Evolutionary conservation across 1,140 invertebrate species (phyloP).

Genomic region (Laodelphax striatellus): DNA sequence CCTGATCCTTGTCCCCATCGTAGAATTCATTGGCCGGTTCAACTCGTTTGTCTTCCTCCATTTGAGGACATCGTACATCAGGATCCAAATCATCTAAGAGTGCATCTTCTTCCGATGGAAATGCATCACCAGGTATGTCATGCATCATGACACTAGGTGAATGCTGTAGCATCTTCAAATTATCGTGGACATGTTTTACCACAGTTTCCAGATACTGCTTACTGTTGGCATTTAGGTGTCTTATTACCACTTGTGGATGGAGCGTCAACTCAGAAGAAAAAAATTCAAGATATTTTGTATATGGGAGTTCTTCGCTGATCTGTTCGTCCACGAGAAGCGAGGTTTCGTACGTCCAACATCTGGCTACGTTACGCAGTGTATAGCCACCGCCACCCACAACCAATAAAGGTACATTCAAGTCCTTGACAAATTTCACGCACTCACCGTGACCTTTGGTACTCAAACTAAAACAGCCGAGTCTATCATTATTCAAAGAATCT

Average conservation of each 20-base stretch:
- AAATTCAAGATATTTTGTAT: constrained; percentile 89
- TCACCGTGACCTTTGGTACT: constrained; percentile 88
- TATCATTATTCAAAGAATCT: constrained; percentile 91
- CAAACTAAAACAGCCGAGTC: constrained; percentile 77
- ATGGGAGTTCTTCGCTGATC: constrained; percentile 85
- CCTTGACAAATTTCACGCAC: constrained; percentile 93
- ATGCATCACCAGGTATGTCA: constrained; percentile 60
- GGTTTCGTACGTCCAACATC: constrained; percentile 99
- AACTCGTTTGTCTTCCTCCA: constrained; percentile 72
- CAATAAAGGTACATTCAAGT: constrained; percentile 83
- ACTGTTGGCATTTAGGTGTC: constrained; percentile 84
- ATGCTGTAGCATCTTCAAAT: constrained; percentile 76
- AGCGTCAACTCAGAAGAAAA: constrained; percentile 92
- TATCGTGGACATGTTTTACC: constrained; percentile 72
- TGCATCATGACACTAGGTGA: constrained; percentile 90
- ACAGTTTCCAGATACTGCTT: constrained; percentile 85
- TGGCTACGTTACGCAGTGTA: constrained; percentile 91
- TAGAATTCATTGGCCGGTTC: constrained; percentile 89
- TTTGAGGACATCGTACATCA: constrained; percentile 64
- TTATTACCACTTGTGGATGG: constrained; percentile 75
- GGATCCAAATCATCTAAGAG: constrained; percentile 67
- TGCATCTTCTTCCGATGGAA: constrained; percentile 46
- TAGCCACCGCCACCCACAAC: constrained; percentile 96
- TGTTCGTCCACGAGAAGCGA: constrained; percentile 83
- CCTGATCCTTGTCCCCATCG: constrained; percentile 55